These are phyloP conservation scores for Bedellia somnulentella DNA, from an alignment of 2,888 invertebrate genomes.

Conservation along the genomic window DNA sequence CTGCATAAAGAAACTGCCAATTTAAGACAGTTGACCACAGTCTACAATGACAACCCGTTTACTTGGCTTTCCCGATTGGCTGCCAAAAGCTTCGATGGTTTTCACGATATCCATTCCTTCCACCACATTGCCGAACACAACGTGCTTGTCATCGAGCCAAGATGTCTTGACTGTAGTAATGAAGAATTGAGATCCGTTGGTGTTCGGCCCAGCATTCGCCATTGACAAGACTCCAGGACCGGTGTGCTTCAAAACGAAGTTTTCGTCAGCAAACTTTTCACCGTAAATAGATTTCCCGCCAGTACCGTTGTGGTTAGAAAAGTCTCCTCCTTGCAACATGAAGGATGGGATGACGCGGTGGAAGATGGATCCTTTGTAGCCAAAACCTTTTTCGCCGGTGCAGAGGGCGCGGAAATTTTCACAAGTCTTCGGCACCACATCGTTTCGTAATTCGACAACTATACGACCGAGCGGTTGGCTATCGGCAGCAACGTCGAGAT, in stretches of 20 bases:
- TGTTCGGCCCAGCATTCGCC: slow-evolving; percentile 96
- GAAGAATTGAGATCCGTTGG: slow-evolving; percentile 94
- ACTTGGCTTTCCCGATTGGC: slow-evolving; percentile 79
- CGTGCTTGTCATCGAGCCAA: slow-evolving; percentile 89
- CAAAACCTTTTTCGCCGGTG: slow-evolving; percentile 93
- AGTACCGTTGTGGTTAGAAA: slow-evolving; percentile 93
- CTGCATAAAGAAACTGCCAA: too few relatives aligned
- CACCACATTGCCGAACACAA: slow-evolving; percentile 85
- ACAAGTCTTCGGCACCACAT: slow-evolving; percentile 92
- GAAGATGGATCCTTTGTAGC: slow-evolving; percentile 91
- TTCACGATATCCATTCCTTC: slow-evolving; percentile 89
- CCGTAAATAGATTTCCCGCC: slow-evolving; percentile 98
- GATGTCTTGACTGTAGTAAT: slow-evolving; percentile 86
- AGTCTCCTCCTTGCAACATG: slow-evolving; percentile 97
- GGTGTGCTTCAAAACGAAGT: slow-evolving; percentile 93
- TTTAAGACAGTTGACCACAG: slow-evolving; percentile 73
- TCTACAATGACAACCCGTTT: slow-evolving; percentile 75
- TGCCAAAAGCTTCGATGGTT: slow-evolving; percentile 74
- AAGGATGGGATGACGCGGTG: slow-evolving; percentile 96
- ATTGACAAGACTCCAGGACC: slow-evolving; percentile 91
- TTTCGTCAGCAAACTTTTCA: slow-evolving; percentile 93
- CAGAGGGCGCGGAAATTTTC: slow-evolving; percentile 97
- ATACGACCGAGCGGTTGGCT: slow-evolving; percentile 79
- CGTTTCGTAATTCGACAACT: slow-evolving; percentile 87
- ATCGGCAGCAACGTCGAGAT: slow-evolving; percentile 87